Evolutionary conservation across 2,888 invertebrate genomes (phyloP).

Genomic region (Drosophila histrio): DNA sequence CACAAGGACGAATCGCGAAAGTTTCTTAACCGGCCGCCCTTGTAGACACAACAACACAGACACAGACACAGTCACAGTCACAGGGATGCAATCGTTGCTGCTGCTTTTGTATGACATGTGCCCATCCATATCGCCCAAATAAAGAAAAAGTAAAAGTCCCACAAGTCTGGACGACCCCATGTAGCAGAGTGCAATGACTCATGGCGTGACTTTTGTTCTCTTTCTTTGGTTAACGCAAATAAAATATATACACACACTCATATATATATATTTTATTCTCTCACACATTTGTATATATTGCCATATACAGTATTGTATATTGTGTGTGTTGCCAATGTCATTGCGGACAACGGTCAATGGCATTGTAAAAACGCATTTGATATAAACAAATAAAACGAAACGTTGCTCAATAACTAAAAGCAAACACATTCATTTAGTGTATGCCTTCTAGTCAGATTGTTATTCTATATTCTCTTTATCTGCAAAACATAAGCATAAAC

Average conservation of each 20-base stretch:
- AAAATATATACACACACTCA: slow-evolving; percentile 11
- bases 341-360: slow-evolving; percentile 74
- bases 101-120: slow-evolving; percentile 1
- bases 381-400: slow-evolving; percentile 29
- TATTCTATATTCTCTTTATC: not conserved
- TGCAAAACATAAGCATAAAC: not conserved
- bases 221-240: slow-evolving; percentile 65
- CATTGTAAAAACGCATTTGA: slow-evolving; percentile 54
- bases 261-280: slow-evolving; percentile 1
- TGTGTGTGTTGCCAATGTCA: slow-evolving; percentile 62
- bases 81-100: not conserved
- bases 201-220: slow-evolving; percentile 79
- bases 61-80: too few species aligned
- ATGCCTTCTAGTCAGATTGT: not conserved
- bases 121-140: slow-evolving; percentile 3
- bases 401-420: slow-evolving; percentile 35
- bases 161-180: slow-evolving; percentile 41
- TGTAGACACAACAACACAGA: slow-evolving; percentile 16
- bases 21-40: slow-evolving; percentile 53
- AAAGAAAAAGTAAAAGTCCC: slow-evolving; percentile 53
- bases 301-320: slow-evolving; percentile 19
- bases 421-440: slow-evolving; percentile 9
- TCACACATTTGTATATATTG: not conserved
- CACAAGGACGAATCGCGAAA: slow-evolving; percentile 54
- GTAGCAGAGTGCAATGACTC: slow-evolving; percentile 69